Conservation (phyloP, 2,797 vertebrate genomes). For the Callimico goeldii region DNA sequence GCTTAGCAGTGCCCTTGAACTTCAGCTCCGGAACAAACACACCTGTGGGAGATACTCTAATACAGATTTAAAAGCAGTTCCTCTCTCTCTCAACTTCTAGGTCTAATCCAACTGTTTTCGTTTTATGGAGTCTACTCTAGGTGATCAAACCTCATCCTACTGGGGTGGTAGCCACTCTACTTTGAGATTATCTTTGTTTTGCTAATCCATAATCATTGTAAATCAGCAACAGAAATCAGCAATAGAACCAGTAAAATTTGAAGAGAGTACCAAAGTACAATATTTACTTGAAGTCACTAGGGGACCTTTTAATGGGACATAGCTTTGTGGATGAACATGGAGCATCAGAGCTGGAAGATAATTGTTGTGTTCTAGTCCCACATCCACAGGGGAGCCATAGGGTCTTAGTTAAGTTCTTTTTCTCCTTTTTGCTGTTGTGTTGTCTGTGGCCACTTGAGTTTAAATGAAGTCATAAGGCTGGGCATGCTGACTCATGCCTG, state of each 20-base stretch:
- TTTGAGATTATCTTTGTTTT: neutral
- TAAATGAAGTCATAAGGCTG: neutral
- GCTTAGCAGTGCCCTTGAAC: neutral
- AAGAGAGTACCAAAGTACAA: neutral
- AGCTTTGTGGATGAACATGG: fast-evolving
- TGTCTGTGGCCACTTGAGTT: neutral
- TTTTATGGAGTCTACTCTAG: neutral
- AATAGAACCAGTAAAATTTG: neutral
- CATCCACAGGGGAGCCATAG: fast-evolving
- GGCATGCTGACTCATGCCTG: neutral
- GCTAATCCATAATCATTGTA: neutral
- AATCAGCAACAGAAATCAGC: neutral
- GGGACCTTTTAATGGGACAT: fast-evolving
- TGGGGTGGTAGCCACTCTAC: neutral
- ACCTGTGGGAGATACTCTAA: neutral
- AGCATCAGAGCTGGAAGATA: fast-evolving
- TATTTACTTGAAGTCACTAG: neutral
- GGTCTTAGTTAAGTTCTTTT: too few species aligned
- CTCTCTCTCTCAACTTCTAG: too few species aligned
- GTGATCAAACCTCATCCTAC: neutral
- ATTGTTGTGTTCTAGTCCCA: fast-evolving
- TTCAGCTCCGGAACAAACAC: neutral
- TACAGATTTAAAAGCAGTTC: fast-evolving
- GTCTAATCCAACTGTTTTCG: fast-evolving
- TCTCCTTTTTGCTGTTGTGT: neutral